phyloP scores from a whole-genome alignment of 2,888 invertebrate species.

The Drosophila seclusa region DNA sequence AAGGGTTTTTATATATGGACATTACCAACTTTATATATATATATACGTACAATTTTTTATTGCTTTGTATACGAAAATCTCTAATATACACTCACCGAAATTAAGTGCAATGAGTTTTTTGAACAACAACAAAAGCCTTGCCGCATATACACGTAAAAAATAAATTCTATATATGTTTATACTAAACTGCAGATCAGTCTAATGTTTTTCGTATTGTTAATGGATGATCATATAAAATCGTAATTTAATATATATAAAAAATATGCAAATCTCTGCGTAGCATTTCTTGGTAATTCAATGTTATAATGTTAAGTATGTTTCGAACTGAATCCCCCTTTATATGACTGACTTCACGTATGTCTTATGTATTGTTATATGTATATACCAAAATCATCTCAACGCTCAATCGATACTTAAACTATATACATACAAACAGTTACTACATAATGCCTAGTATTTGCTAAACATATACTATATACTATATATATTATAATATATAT shows the following conservation, averaged over 20 bases:
- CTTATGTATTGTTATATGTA: slow-evolving; percentile 79
- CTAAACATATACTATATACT: slow-evolving; percentile 57
- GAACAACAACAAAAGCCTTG: slow-evolving; percentile 51
- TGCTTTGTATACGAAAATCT: slow-evolving; percentile 58
- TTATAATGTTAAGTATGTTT: slow-evolving; percentile 79
- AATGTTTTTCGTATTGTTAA: slow-evolving; percentile 71
- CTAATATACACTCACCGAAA: slow-evolving; percentile 27
- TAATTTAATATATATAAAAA: slow-evolving; percentile 20
- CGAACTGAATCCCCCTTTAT: slow-evolving; percentile 64
- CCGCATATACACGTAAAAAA: slow-evolving; percentile 41
- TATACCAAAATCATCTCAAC: slow-evolving; percentile 70
- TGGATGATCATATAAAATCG: slow-evolving; percentile 40
- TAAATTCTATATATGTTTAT: slow-evolving; percentile 42
- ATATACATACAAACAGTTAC: slow-evolving; percentile 59
- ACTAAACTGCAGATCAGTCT: slow-evolving; percentile 55
- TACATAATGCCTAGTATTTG: slow-evolving; percentile 76
- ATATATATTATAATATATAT: slow-evolving; percentile 42
- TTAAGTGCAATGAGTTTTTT: slow-evolving; percentile 62
- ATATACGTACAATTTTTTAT: slow-evolving; percentile 13
- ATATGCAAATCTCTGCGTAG: slow-evolving; percentile 56
- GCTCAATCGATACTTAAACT: slow-evolving; percentile 61
- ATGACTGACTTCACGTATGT: slow-evolving; percentile 76
- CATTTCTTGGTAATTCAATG: slow-evolving; percentile 76
- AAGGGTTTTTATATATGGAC: slow-evolving; percentile 29
- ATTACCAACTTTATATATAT: slow-evolving; percentile 26